Evolutionary conservation across 2,888 invertebrate genomes (phyloP), one percentile per base, ranked within the genome.

Genomic region (Cerastoderma edule): DNA sequence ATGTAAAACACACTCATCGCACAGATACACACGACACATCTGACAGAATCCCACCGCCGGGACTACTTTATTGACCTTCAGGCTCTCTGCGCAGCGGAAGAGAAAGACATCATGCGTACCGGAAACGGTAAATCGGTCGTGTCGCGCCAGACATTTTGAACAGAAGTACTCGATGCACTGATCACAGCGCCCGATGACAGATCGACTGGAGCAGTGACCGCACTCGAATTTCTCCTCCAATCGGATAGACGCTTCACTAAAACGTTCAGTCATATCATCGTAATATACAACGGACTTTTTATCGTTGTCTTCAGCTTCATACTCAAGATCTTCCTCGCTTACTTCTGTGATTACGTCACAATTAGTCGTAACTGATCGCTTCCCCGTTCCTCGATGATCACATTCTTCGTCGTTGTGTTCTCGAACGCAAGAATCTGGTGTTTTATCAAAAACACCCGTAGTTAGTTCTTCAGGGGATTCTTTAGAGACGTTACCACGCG

Each of bases 61-160:
- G 33, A 69, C 48, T 33, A 50, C 8, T 60, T 69, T 69, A 28
- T 63, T 69, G 33, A 60, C 27, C 24, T 69, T 69, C 50, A 60
- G 22, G 33, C 69, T 69, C 60, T 69, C 69, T 1, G 44, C 10
- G 50, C 69, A 69, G 30, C 39, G 56, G 35, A 68, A 68, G 56
- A 39, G 30, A 27, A 56, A 44, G 5, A 44, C 68, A 46, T 30
- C 28, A 22, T 53, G 54, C 22, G 54, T 8, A 56, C 28, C 54
- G 30, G 35, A 56, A 35, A 39, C 30, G 16, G 57, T 44, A 1
- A 27, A 19, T n/a, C 28, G 54, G 22, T 54, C 28, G 30, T 68
- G 68, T 2, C 56, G 46, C 8, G 39, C 44, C n/a, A 68, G 46
- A 57, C 68, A 68, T 57, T 68, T 57, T 30, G 28, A 57, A 57